phyloP scores from a whole-genome alignment of 2,113 vertebrate genomes.

The Grantiella picta region DNA sequence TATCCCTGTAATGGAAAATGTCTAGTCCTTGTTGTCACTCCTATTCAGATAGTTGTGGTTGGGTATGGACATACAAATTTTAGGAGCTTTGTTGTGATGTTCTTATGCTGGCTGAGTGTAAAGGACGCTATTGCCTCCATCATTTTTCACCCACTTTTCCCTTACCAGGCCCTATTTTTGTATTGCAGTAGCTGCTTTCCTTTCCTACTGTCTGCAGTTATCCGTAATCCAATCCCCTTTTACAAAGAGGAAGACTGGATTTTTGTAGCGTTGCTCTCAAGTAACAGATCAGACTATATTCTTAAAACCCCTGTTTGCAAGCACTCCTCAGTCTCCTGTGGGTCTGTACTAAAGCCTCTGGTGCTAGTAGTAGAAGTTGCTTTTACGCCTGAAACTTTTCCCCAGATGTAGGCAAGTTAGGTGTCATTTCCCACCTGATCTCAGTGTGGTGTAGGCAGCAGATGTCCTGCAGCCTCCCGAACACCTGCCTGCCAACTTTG shows the following conservation, averaged over 20 bases:
- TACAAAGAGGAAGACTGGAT: background rate
- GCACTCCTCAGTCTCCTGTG: background rate
- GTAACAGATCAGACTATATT: background rate
- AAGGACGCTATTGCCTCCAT: background rate
- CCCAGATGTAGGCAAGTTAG: too few species aligned
- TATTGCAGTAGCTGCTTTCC: background rate
- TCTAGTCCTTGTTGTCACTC: background rate
- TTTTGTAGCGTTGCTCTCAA: background rate
- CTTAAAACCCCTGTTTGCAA: background rate
- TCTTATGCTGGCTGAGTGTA: background rate
- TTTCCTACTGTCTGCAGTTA: background rate
- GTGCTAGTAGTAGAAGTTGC: background rate
- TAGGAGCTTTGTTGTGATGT: background rate
- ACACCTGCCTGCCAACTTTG: fast-evolving
- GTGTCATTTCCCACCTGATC: background rate
- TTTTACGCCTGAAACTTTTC: background rate
- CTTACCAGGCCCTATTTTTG: background rate
- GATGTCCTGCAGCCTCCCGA: background rate
- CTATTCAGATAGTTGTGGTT: background rate
- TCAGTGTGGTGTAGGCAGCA: background rate
- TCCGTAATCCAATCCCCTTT: background rate
- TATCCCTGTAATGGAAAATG: background rate
- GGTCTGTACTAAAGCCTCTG: background rate
- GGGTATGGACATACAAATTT: fast-evolving
- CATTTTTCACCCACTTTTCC: background rate